Base-by-base conservation (phyloP, 2,113 vertebrate species). In the Sebastes schlegelii region DNA sequence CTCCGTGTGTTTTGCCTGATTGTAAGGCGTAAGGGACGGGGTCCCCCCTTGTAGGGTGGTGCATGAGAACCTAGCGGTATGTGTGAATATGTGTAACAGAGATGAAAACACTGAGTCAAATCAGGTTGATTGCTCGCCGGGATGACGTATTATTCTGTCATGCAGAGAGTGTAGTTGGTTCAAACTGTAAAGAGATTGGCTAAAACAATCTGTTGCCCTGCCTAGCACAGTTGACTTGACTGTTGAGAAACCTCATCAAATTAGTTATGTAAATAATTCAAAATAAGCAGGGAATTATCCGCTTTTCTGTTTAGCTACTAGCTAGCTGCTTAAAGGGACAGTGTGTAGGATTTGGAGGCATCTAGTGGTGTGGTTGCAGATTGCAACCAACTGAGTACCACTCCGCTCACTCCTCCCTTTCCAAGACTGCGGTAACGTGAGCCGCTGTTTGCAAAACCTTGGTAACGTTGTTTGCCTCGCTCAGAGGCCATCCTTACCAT, bases 1-100 rank as follows among this genome's bases (percentile, higher is more conserved):
- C 81, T 90, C 60, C 3, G 1, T 89, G 83, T 84, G 87, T 89
- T 90, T 87, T 74, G 65, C 81, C 72, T 49, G 79, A 85, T 82
- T 76, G 43, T 90, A 68, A 66, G 67, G 69, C 54, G 4, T 89
- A 65, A 87, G 79, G 65, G 68, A 82, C 34, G 84, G 83, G 83
- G 77, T 72, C 84, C 83, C 84, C 61, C 48, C 61, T 21, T 13
- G 60, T 17, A 55, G 91, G 87, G 86, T 79, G 83, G 79, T 80
- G 79, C 92, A 83, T 86, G 83, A 78, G 88, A 85, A 91, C 19
- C 26, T 52, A 34, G 26, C 26, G 26, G 26, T 34, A 61, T 64
- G 34, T 82, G 75, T 87, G 74, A 83, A 54, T 80, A 43, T 42
- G 79, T 74, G 65, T 71, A 57, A 80, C 75, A 42, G 63, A 70